These are phyloP conservation scores for roundworm (Caenorhabditis elegans) DNA, from an alignment of 1,140 invertebrate species.

Conservation along the genomic window WBcel235 BX284602.5:7469001-7469500, in stretches of 20 bases:
- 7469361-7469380: neutral
- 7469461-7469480: slow-evolving; percentile 14
- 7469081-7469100: neutral
- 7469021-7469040: neutral
- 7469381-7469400: neutral
- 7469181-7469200: neutral
- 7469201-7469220: neutral
- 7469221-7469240: neutral
- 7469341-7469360: neutral
- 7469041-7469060: neutral
- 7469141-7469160: neutral
- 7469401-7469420: neutral
- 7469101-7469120: neutral
- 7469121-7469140: neutral
- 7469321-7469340: neutral
- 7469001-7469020: neutral
- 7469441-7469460: neutral
- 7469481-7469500: slow-evolving; percentile 15
- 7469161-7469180: neutral
- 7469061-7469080: neutral
- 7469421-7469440: neutral
- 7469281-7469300: neutral
- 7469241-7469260: neutral
- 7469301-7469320: neutral
- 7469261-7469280: no score